Evolutionary conservation across 2,888 invertebrate species (phyloP), one percentile per base, ranked within the genome.

Genomic region (Pristionchus maxplancki): DNA sequence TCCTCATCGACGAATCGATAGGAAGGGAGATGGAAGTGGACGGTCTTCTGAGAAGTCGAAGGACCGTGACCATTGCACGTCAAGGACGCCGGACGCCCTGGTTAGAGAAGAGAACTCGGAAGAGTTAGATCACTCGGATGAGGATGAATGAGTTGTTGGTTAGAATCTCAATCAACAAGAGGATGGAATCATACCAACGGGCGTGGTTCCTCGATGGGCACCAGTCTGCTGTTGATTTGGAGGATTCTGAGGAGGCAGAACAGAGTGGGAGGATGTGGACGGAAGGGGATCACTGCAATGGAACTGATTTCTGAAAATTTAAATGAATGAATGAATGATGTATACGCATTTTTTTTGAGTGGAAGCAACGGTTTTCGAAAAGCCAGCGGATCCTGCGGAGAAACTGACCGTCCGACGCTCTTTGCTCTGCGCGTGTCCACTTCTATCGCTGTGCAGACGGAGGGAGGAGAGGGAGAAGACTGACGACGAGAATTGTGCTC

Each of bases 21-120:
- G 8, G 91, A 90, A 9, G 93, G 93, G 3, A 93, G 90, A 78
- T 93, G 93, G 88, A 92, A 93, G 83, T 93, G 93, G n/a, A 89
- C 88, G 24, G 90, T 89, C 74, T 88, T 88, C 13, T 53, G 58
- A 58, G 78, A 34, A 0, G 87, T 31, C 8, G 71, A 71, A 24
- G 71, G 71, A 17, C 78, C 78, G 78, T 78, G 83, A 50, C 83
- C 53, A 83, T 83, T 50, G 53, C 50, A 83, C 53, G 83, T 53
- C 50, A 50, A 48, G 1, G 58, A 37, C 13, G 85, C 62, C 44
- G n/a, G 67, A 87, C 86, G 86, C 86, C 86, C 86, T 87, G 86
- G n/a, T 87, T 71, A 50, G 71, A 58, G 64, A 9, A 11, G 37
- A 24, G 78, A 78, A 81, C 13, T 17, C 31, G 71, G 34, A n/a